Evolutionary conservation across 2,888 invertebrate genomes (phyloP), one percentile per base, ranked within the genome.

Genomic region (Chalcis sispes): DNA sequence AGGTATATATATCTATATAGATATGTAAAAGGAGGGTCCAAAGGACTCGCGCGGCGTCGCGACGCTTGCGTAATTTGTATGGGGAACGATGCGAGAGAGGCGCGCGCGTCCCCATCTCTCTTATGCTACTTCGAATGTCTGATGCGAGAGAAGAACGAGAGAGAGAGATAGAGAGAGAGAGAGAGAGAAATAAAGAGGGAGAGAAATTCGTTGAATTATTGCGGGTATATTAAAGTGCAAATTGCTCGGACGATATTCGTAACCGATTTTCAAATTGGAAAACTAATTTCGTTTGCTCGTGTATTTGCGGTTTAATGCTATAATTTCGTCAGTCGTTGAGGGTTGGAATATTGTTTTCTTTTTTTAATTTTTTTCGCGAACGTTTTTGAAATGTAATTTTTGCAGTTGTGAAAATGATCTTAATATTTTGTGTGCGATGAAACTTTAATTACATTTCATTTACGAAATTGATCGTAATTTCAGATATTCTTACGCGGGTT

Each of bases 51-150:
- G 0, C 1, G 46, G 56, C 64, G 74, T 20, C 48, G 62, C 74
- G 56, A 62, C 54, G 74, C 27, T 29, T 75, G 27, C 64, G 56
- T 69, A 56, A 74, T 75, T 70, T 75, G 48, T 59, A 25, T n/a
- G n/a, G n/a, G n/a, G n/a, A n/a, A n/a, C n/a, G n/a, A n/a, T n/a
- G n/a, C n/a, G n/a, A n/a, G n/a, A n/a, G 42, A 36, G 42, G n/a
- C 23, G 32, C 25, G 20, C 29, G 27, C 13, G 20, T 27, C 7
- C 1, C 23, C 29, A 40, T 54, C 20, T 36, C n/a, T 54, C 32
- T 10, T 29, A 50, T 29, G 29, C 23, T 61, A 13, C 3, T 50
- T 48, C 61, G 40, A 69, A 75, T 70, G 70, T 62, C 70, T 64
- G 40, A 58, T 23, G 48, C 46, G 15, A 1, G 1, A 23, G 2